These are phyloP conservation scores for Macaria notata DNA, from an alignment of 2,888 invertebrate species.

Conservation along the genomic window DNA sequence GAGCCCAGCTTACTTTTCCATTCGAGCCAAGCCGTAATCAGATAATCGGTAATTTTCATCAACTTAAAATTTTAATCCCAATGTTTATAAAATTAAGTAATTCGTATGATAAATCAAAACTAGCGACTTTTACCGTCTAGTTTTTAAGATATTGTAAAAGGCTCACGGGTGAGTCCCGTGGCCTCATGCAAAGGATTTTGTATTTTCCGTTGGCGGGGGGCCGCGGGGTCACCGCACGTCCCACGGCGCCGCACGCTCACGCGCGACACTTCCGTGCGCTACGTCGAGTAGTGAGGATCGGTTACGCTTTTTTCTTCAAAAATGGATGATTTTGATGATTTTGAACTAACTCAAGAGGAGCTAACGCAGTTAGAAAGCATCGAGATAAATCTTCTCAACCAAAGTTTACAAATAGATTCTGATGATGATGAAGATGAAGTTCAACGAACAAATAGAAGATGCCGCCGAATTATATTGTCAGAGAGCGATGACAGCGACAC, in stretches of 20 bases:
- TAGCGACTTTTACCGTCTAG: conserved; percentile 18
- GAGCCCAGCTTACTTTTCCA: conserved; percentile 6
- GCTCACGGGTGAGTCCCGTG: not conserved
- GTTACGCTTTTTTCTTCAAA: conserved; percentile 1
- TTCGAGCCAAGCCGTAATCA: conserved; percentile 20
- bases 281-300: not conserved
- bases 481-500: conserved; percentile 16
- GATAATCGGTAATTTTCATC: conserved; percentile 19
- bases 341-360: conserved; percentile 21
- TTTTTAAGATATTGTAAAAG: conserved; percentile 4
- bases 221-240: conserved; percentile 4
- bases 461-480: conserved; percentile 12
- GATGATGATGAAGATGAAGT: conserved; percentile 21
- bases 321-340: no score
- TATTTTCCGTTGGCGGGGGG: conserved; percentile 4
- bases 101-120: conserved; percentile 19
- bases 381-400: conserved; percentile 20
- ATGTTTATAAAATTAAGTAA: conserved; percentile 22
- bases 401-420: conserved; percentile 19
- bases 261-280: conserved; percentile 2
- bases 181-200: no score
- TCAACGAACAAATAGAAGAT: conserved; percentile 7
- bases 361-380: conserved; percentile 20
- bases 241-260: conserved; percentile 2
- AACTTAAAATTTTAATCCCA: conserved; percentile 25